A percentile compares a stretch with the other conserved stretches of the same genome.
phyloP scores from a whole-genome alignment of 2,888 invertebrate genomes.

The Amiota minor region DNA sequence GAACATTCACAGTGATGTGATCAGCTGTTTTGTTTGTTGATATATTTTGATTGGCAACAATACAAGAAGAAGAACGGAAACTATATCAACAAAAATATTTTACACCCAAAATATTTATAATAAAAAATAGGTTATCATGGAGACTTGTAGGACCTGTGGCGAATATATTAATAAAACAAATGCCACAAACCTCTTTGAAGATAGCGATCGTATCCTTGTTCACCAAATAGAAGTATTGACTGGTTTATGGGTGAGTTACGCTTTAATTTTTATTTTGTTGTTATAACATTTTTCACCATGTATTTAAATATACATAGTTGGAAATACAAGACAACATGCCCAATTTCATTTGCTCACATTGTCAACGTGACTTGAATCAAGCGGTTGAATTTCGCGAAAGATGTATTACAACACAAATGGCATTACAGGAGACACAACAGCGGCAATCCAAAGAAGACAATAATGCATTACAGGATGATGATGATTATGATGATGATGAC shows the following conservation, averaged over 20 bases:
- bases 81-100: no score
- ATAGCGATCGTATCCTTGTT: neutral
- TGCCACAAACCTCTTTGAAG: conserved; percentile 1
- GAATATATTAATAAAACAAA: neutral
- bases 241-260: conserved; percentile 2
- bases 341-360: conserved; percentile 41
- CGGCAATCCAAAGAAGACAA: neutral
- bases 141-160: neutral
- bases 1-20: no score
- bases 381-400: conserved; percentile 28
- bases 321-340: conserved; percentile 30
- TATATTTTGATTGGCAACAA: no score
- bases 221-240: neutral
- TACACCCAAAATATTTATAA: no score
- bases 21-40: no score
- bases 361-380: conserved; percentile 11
- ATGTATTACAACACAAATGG: no score
- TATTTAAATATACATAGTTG: conserved; percentile 9
- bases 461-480: neutral
- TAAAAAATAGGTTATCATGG: no score
- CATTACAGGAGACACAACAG: no score
- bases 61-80: no score
- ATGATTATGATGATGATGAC: no score
- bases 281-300: neutral
- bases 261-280: no score